Percentiles rank a stretch among this genome's conserved stretches.
Conservation (phyloP, 53 echinoderm and acorn worm species). For the Echinarachnius parma region DNA sequence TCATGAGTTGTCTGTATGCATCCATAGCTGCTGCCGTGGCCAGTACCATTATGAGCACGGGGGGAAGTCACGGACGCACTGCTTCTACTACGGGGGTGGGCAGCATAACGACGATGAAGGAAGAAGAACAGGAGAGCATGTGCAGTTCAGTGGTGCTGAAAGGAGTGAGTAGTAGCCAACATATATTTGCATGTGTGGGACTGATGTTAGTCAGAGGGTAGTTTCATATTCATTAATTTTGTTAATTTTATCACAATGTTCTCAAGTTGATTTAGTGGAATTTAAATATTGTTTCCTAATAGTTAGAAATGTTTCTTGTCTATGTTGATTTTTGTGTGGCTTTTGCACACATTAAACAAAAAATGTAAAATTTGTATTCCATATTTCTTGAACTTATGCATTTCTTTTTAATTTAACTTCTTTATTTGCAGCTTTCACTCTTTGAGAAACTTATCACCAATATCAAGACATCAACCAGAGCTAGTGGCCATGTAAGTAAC, state of each 20-base stretch:
- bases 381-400: no score
- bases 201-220: no score
- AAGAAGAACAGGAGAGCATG: conserved; percentile 85
- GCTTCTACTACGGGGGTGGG: conserved; percentile 16
- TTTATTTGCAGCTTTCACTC: conserved; percentile 55
- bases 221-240: no score
- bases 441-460: conserved; percentile 73
- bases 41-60: conserved; percentile 60
- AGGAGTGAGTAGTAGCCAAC: no score
- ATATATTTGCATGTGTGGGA: no score
- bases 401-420: not conserved
- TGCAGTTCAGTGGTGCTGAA: conserved; percentile 82
- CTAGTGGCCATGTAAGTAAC: conserved; percentile 91
- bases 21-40: conserved; percentile 83
- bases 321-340: no score
- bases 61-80: conserved; percentile 37
- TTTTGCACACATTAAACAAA: no score
- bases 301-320: no score
- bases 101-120: conserved; percentile 47
- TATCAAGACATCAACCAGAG: conserved; percentile 79
- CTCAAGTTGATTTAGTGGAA: no score
- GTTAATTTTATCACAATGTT: no score
- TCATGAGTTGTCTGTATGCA: conserved; percentile 96
- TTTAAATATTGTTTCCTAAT: no score
- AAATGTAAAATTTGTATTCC: no score